Conservation (phyloP, 64 coral and sea anemone species). For the Dendronephthya gigantea region DNA sequence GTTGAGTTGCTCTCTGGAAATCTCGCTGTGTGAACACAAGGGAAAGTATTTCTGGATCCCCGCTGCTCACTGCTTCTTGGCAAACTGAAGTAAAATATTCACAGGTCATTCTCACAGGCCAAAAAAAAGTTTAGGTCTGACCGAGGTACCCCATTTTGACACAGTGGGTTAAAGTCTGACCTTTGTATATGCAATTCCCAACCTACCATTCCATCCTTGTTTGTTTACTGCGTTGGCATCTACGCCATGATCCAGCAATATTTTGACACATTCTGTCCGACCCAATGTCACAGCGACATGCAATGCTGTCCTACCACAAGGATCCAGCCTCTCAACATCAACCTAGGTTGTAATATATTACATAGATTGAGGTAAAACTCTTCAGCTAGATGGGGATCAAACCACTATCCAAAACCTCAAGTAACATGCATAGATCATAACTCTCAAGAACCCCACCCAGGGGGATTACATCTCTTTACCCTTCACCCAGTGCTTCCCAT, state of each 20-base stretch:
- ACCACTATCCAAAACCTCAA: no score
- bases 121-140: no score
- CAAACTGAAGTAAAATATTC: constrained; percentile 37
- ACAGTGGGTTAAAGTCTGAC: no score
- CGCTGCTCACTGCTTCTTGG: constrained; percentile 83
- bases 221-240: constrained; percentile 87
- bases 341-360: background rate
- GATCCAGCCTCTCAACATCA: constrained; percentile 69
- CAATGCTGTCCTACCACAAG: constrained; percentile 74
- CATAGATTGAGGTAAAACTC: no score
- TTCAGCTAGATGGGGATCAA: no score
- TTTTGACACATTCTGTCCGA: constrained; percentile 66
- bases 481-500: no score
- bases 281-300: constrained; percentile 90
- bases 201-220: constrained; percentile 89
- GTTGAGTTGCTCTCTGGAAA: constrained; percentile 85
- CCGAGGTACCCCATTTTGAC: no score
- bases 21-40: constrained; percentile 67
- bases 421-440: no score
- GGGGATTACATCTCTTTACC: no score
- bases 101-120: no score
- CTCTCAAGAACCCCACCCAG: no score
- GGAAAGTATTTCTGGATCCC: constrained; percentile 80
- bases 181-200: no score
- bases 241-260: constrained; percentile 49